Evolutionary conservation across 2,113 vertebrate genomes (phyloP).

Genomic region (Atherinomorus stipes): DNA sequence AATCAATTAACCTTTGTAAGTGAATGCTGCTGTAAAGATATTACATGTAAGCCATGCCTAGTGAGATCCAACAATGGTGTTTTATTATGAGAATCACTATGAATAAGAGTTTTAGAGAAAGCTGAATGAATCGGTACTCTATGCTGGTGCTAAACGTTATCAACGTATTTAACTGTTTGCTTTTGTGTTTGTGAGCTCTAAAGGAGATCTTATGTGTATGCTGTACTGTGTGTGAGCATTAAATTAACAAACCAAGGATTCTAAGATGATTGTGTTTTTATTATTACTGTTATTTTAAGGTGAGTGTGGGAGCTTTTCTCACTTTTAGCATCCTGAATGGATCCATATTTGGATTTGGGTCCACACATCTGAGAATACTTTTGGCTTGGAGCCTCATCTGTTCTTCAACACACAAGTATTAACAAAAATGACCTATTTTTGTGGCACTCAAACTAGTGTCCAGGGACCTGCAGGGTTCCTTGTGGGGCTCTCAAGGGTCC

Average conservation of each 20-base stretch:
- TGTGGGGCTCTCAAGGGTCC: conserved; percentile 9
- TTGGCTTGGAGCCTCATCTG: conserved; percentile 40
- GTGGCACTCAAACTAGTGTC: conserved; percentile 9
- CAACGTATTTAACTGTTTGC: conserved; percentile 77
- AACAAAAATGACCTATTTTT: conserved; percentile 64
- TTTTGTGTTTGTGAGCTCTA: conserved; percentile 81
- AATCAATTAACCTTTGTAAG: conserved; percentile 73
- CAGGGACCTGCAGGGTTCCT: conserved; percentile 26
- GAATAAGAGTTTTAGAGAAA: conserved; percentile 64
- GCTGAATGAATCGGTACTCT: conserved; percentile 64
- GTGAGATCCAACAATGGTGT: conserved; percentile 69
- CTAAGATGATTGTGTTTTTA: conserved; percentile 14
- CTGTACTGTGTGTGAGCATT: conserved; percentile 77
- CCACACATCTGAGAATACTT: conserved; percentile 28
- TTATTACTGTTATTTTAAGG: background rate
- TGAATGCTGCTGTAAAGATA: conserved; percentile 77
- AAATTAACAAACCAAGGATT: conserved; percentile 69
- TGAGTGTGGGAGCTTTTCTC: background rate
- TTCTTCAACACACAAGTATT: conserved; percentile 42
- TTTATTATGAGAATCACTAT: conserved; percentile 69
- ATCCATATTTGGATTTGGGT: conserved; percentile 46
- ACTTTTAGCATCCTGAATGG: conserved; percentile 10
- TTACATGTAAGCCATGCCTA: conserved; percentile 74
- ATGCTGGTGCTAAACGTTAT: conserved; percentile 80
- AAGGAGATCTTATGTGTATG: conserved; percentile 71